Conservation (phyloP, 2,797 vertebrate species). For the Artibeus lituratus region DNA sequence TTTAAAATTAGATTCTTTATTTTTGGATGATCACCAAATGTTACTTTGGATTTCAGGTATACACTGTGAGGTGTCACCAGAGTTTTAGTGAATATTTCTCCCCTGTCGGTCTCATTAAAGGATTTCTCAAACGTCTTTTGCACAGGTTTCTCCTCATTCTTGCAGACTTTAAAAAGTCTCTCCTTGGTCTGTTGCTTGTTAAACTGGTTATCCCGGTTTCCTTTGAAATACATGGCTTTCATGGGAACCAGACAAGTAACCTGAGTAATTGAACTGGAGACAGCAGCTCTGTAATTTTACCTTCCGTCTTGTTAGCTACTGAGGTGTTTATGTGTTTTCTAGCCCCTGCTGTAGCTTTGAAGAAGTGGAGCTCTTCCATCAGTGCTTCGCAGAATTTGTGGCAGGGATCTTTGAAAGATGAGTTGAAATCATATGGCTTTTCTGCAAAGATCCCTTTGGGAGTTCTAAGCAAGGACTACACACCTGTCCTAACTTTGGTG, state of each 20-base stretch:
- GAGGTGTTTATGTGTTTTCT: background rate
- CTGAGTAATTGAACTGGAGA: background rate
- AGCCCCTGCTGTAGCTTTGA: too few species aligned
- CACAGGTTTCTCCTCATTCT: background rate
- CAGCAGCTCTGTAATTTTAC: background rate
- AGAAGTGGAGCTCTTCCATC: too few species aligned
- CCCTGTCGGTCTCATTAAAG: background rate
- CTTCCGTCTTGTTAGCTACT: background rate
- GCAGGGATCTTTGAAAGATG: too few species aligned
- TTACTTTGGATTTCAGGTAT: background rate
- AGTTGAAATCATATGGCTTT: too few species aligned
- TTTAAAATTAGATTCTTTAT: background rate
- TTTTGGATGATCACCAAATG: background rate
- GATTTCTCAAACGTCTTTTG: background rate
- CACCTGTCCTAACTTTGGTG: too few species aligned
- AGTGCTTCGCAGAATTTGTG: too few species aligned
- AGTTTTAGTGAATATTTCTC: background rate
- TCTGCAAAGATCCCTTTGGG: too few species aligned
- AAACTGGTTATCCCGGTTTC: background rate
- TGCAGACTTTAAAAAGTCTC: too few species aligned
- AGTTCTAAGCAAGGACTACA: too few species aligned
- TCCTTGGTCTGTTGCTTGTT: background rate
- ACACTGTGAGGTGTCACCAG: background rate
- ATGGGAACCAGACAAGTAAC: background rate
- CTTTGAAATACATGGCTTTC: background rate